Evolutionary conservation across 1,140 invertebrate genomes (phyloP).

Genomic region (Pomacea maculata): DNA sequence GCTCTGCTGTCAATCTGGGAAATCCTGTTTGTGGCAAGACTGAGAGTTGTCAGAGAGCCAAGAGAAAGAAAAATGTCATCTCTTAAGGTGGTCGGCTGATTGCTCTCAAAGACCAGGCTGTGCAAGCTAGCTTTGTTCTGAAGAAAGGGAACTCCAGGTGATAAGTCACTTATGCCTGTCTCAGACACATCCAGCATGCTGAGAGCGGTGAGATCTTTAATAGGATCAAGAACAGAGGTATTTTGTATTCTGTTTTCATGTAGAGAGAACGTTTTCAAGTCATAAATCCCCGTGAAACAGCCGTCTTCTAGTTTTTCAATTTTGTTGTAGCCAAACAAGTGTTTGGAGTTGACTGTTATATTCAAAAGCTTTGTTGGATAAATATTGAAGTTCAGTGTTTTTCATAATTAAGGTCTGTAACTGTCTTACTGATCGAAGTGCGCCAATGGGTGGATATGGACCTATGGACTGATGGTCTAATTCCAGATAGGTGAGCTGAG

Average conservation of each 20-base stretch:
- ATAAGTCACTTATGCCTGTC: conserved; percentile 77
- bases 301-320: conserved; percentile 78
- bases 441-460: neutral
- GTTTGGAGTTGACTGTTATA: conserved; percentile 32
- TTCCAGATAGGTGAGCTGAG: neutral
- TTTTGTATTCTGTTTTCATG: conserved; percentile 89
- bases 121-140: conserved; percentile 84
- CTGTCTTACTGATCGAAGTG: neutral
- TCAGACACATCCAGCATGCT: conserved; percentile 63
- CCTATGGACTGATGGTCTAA: neutral
- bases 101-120: conserved; percentile 87
- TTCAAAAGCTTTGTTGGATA: conserved; percentile 32
- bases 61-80: conserved; percentile 70
- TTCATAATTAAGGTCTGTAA: conserved; percentile 19
- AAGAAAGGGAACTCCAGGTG: conserved; percentile 76
- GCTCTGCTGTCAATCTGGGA: conserved; percentile 27
- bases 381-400: conserved; percentile 29
- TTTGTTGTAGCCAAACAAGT: conserved; percentile 80
- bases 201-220: neutral
- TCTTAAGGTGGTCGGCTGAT: conserved; percentile 85
- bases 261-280: conserved; percentile 87
- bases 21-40: conserved; percentile 41
- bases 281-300: conserved; percentile 83
- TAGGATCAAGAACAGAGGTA: conserved; percentile 76
- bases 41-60: conserved; percentile 28